Percentiles rank a stretch among this genome's conserved stretches.
Evolutionary conservation across 2,888 invertebrate species (phyloP).

Genomic region (Macrophya annulata): DNA sequence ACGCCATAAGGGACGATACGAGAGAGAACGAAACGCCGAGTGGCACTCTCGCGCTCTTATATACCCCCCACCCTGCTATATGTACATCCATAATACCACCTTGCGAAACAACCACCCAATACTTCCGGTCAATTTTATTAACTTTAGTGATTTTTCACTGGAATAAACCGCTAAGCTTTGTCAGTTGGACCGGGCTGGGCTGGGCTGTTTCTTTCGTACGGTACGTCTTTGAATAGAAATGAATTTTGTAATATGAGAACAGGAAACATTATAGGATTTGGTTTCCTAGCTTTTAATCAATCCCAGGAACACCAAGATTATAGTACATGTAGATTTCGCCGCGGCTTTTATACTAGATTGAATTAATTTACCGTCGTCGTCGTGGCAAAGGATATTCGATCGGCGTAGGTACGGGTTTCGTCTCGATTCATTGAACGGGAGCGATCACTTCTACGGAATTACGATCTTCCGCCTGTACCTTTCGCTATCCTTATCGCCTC

Average conservation of each 20-base stretch:
- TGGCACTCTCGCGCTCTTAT: background rate
- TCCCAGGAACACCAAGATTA: constrained; percentile 3
- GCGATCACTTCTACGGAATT: constrained; percentile 5
- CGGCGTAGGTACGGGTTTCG: background rate
- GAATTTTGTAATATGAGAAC: constrained; percentile 8
- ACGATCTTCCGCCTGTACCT: background rate
- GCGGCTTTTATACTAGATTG: background rate
- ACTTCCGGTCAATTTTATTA: constrained; percentile 34
- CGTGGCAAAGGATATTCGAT: background rate
- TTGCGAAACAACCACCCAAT: background rate
- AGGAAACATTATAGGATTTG: constrained; percentile 15
- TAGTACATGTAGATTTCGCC: background rate
- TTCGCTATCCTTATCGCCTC: background rate
- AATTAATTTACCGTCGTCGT: constrained; percentile 5
- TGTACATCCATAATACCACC: background rate
- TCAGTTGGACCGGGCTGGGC: background rate
- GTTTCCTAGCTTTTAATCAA: constrained; percentile 7
- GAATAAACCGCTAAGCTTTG: background rate
- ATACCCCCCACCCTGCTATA: background rate
- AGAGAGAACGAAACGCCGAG: background rate
- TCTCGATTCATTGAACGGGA: constrained; percentile 24
- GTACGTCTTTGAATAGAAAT: background rate
- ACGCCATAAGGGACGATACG: constrained; percentile 61
- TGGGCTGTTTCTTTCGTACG: background rate
- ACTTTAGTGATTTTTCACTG: background rate